Conservation (phyloP, 2,113 vertebrate genomes). For the Prunella himalayana region DNA sequence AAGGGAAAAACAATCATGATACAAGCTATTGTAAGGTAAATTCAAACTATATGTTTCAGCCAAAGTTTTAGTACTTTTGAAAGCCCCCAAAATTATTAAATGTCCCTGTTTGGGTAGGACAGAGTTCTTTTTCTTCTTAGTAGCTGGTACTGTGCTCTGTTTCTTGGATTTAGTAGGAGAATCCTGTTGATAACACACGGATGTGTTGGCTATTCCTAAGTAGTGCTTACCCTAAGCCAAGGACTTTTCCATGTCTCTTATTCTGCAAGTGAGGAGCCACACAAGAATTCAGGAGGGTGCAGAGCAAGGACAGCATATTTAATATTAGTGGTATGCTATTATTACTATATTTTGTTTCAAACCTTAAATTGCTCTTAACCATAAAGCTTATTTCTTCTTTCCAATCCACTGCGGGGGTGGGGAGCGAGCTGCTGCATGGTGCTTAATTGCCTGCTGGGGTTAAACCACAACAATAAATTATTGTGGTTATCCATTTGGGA, state of each 20-base stretch:
- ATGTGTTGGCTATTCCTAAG: neutral
- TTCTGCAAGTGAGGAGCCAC: neutral
- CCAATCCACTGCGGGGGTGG: rapidly evolving
- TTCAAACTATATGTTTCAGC: neutral
- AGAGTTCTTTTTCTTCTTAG: neutral
- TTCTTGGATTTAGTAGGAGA: neutral
- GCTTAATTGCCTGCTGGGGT: neutral
- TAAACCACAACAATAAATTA: neutral
- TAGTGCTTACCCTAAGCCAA: neutral
- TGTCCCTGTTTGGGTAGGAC: neutral
- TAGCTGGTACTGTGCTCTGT: neutral
- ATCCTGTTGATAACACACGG: neutral
- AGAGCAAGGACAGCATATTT: neutral
- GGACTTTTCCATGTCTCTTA: neutral
- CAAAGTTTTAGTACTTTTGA: neutral
- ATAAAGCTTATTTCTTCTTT: neutral
- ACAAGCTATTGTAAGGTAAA: neutral
- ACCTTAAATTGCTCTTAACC: neutral
- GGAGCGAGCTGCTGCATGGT: neutral
- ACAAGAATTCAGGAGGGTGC: neutral
- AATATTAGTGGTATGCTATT: neutral
- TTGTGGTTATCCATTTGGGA: neutral
- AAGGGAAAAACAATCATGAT: neutral
- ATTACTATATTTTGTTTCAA: neutral
- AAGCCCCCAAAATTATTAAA: neutral